Evolutionary conservation across 2,888 invertebrate species (phyloP).

Genomic region (Alloplasta piceator): DNA sequence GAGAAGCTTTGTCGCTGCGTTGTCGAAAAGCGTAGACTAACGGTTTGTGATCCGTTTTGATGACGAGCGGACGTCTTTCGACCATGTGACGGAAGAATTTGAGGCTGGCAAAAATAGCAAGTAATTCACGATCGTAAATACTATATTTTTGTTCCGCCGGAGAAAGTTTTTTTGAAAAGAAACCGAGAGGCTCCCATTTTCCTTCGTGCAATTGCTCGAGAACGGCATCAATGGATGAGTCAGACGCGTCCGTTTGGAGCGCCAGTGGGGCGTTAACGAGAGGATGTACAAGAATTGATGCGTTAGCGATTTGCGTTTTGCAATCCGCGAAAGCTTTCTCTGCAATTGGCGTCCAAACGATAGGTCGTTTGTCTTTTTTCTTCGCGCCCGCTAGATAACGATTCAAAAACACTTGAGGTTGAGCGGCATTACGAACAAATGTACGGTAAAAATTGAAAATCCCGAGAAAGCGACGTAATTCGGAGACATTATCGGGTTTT

Average conservation of each 20-base stretch:
- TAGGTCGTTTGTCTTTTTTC: conserved; percentile 5
- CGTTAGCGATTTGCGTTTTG: conserved; percentile 7
- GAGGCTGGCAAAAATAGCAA: conserved; percentile 22
- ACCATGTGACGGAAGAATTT: conserved; percentile 21
- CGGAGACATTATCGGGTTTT: background rate
- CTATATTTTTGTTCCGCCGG: conserved; percentile 11
- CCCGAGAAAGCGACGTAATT: conserved; percentile 10
- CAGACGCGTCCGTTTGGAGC: conserved; percentile 38
- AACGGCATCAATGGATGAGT: conserved; percentile 25
- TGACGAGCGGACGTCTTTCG: conserved; percentile 12
- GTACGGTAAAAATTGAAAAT: background rate
- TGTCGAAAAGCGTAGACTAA: conserved; percentile 28
- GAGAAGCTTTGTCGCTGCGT: conserved; percentile 26
- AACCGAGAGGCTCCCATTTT: conserved; percentile 7
- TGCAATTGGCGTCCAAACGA: background rate
- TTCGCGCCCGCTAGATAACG: background rate
- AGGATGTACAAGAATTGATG: conserved; percentile 3
- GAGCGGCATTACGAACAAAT: background rate
- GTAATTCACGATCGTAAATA: conserved; percentile 61
- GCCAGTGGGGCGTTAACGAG: conserved; percentile 21
- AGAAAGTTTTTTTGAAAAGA: conserved; percentile 36
- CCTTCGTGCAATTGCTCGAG: conserved; percentile 17
- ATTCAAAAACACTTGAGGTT: background rate
- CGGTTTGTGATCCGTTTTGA: conserved; percentile 52
- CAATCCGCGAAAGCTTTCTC: conserved; percentile 12